Evolutionary conservation across 1,140 invertebrate species (phyloP).

Genomic region (Asobara japonica): DNA sequence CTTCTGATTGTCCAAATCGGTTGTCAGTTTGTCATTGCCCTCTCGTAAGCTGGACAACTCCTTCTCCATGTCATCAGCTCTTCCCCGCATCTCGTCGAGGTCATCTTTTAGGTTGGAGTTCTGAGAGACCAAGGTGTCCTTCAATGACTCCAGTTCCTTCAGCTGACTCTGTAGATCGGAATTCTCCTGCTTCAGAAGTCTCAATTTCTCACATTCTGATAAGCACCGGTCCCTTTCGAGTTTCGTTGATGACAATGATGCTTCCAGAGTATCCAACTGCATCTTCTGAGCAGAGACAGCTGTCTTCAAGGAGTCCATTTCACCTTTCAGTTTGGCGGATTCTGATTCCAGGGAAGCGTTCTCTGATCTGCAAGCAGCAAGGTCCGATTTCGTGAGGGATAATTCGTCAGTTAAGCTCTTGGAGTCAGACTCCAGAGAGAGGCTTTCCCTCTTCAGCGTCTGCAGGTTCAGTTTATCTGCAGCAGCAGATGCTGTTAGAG

Average conservation of each 20-base stretch:
- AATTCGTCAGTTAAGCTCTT: background rate
- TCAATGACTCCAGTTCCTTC: constrained; percentile 9
- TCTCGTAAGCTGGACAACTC: background rate
- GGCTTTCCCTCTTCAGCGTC: background rate
- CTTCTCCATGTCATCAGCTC: background rate
- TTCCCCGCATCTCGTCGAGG: background rate
- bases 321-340: background rate
- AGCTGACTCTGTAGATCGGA: constrained; percentile 15
- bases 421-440: no score
- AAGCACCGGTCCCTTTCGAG: background rate
- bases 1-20: background rate
- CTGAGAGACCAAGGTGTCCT: background rate
- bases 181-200: constrained; percentile 18
- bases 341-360: background rate
- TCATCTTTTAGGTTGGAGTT: background rate
- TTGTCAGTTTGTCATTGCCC: background rate
- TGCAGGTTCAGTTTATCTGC: background rate
- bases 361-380: background rate
- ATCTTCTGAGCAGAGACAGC: background rate
- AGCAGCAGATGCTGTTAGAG: background rate
- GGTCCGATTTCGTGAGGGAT: background rate
- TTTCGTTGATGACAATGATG: background rate
- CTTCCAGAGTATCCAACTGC: background rate
- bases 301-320: background rate
- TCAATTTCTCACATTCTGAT: constrained; percentile 11